Base-by-base conservation (phyloP, 1,140 invertebrate genomes). In the Drosophila ironensis region DNA sequence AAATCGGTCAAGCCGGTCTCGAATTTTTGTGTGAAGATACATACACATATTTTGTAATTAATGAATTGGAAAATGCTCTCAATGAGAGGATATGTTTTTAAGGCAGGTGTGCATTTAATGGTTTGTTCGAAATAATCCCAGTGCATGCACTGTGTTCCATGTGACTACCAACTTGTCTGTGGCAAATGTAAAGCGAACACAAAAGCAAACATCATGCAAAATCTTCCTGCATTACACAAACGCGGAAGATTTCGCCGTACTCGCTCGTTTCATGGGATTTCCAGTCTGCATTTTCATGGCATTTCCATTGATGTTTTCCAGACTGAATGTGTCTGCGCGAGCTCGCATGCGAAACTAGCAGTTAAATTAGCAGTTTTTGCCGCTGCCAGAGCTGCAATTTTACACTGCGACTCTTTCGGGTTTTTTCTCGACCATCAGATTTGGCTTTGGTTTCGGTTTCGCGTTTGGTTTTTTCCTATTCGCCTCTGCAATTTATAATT, bases 151-250 rank as follows among this genome's bases (percentile, higher is more conserved):
- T 16, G n/a, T 1, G 4, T 8, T 37, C 12, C 14, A 37, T 17
- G 14, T 37, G 14, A 17, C 12, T 16, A 37, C 12, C 16, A 37
- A 9, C 12, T 8, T 37, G 12, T 6, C 37, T 19, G 4, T 42
- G 22, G n/a, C 20, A 25, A 25, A 35, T 17, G 16, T 24, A 47
- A 46, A 25, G 44, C 28, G 9, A 64, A 42, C n/a, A 52, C 30
- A 68, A 72, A 72, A 68, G 51, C 53, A 70, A 69, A 77, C 28
- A 66, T 61, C 64, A 74, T 80, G 64, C 54, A 72, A 87, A 87
- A 86, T 86, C 80, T 86, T 86, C 80, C 80, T 86, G 75, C 60
- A 86, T 86, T 86, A 78, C 80, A 86, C 80, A 86, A 87, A 86
- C 81, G 80, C 80, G 80, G 80, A 86, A 86, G 81, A 80, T 86